A percentile compares a stretch with the other conserved stretches of the same genome.
These are phyloP conservation scores for Phengaris alcon DNA, from an alignment of 2,888 invertebrate genomes.

Conservation along the genomic window DNA sequence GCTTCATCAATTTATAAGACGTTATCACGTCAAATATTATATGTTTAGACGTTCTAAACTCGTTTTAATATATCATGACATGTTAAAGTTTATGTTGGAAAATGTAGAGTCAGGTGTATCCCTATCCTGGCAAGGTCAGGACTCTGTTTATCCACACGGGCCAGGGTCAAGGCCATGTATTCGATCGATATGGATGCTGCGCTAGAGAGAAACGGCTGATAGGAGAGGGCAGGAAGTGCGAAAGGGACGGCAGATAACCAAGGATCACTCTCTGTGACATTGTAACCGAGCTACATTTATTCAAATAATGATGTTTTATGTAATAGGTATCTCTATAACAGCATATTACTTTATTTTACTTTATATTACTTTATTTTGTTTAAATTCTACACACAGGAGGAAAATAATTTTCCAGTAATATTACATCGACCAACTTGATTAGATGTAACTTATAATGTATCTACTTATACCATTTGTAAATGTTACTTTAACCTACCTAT, in stretches of 20 bases:
- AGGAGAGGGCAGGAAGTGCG: constrained; percentile 14
- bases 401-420: background rate
- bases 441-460: too few relatives aligned
- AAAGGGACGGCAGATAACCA: constrained; percentile 39
- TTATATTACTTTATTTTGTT: background rate
- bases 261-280: constrained; percentile 34
- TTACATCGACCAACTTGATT: too few relatives aligned
- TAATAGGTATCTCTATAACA: background rate
- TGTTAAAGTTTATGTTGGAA: background rate
- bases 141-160: constrained; percentile 47
- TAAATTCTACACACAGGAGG: background rate
- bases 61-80: background rate
- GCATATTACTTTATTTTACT: too few relatives aligned
- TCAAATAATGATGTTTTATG: constrained; percentile 15
- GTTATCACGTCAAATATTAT: too few relatives aligned
- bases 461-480: too few relatives aligned
- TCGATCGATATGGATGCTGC: constrained; percentile 75
- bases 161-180: constrained; percentile 63
- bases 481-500: too few relatives aligned
- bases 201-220: constrained; percentile 47
- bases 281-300: constrained; percentile 25
- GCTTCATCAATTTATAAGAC: too few relatives aligned
- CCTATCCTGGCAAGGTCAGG: constrained; percentile 49
- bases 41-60: background rate
- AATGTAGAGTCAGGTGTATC: constrained; percentile 16